phyloP scores from a whole-genome alignment of 2,113 vertebrate genomes.

The Erinaceus europaeus region DNA sequence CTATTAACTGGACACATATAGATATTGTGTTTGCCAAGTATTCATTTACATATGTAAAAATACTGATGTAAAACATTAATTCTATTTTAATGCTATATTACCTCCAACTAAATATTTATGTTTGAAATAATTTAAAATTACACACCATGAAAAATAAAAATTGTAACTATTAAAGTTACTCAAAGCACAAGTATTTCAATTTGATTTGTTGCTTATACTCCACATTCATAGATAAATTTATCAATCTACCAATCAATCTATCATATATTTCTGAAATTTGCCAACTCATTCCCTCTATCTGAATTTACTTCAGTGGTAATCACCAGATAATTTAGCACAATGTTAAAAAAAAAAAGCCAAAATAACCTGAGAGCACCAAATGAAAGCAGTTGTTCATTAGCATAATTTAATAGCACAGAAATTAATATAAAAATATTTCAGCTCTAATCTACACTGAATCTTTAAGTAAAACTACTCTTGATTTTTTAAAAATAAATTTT shows the following conservation, averaged over 20 bases:
- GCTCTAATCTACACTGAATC: slow-evolving; percentile 48
- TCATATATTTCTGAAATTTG: background rate
- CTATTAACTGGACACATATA: background rate
- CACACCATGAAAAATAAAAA: background rate
- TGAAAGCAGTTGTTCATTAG: slow-evolving; percentile 34
- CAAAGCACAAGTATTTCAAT: background rate
- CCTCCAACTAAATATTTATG: background rate
- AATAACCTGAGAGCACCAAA: background rate
- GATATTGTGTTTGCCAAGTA: background rate
- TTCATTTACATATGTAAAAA: too few species aligned
- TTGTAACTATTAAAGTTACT: background rate
- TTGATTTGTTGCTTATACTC: too few species aligned
- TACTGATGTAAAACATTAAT: too few species aligned
- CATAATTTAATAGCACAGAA: slow-evolving; percentile 43
- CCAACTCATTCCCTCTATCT: background rate
- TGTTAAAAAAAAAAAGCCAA: slow-evolving; percentile 21
- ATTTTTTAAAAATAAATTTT: slow-evolving; percentile 40
- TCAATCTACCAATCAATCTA: background rate
- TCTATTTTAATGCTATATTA: too few species aligned
- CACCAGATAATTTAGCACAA: slow-evolving; percentile 21
- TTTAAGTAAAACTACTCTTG: slow-evolving; percentile 62
- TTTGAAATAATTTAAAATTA: background rate
- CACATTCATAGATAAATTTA: too few species aligned
- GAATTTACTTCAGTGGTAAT: background rate
- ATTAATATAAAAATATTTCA: slow-evolving; percentile 38